Conservation (phyloP, 2,888 invertebrate species). For the Theodoxus fluviatilis region DNA sequence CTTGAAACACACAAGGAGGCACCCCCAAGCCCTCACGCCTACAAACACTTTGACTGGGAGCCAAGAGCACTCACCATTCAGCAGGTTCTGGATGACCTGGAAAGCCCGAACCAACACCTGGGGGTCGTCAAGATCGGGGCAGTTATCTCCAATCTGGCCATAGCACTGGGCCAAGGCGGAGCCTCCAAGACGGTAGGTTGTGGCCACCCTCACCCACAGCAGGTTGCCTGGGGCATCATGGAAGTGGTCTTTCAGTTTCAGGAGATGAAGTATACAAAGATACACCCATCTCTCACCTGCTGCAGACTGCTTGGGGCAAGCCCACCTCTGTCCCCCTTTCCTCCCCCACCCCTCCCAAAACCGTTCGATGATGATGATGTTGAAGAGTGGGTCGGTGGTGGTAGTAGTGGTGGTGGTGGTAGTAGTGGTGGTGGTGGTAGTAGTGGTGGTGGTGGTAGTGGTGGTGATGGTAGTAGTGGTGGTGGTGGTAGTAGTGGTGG, state of each 20-base stretch:
- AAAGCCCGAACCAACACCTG: conserved; percentile 78
- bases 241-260: no score
- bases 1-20: no score
- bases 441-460: neutral
- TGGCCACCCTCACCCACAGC: conserved; percentile 80
- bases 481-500: no score
- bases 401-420: neutral
- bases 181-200: conserved; percentile 75
- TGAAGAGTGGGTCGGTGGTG: neutral
- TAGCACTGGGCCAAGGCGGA: conserved; percentile 91
- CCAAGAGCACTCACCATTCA: conserved; percentile 77
- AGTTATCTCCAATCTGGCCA: conserved; percentile 80
- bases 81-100: conserved; percentile 81
- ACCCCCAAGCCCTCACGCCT: no score
- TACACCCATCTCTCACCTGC: no score
- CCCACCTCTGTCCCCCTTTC: no score
- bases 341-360: no score
- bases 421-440: neutral
- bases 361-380: neutral
- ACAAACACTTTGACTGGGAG: no score
- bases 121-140: conserved; percentile 82
- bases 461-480: no score
- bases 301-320: no score
- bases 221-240: conserved; percentile 71
- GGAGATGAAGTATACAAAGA: no score